Conservation (phyloP, 2,888 invertebrate genomes). For the Bombylius discolor region DNA sequence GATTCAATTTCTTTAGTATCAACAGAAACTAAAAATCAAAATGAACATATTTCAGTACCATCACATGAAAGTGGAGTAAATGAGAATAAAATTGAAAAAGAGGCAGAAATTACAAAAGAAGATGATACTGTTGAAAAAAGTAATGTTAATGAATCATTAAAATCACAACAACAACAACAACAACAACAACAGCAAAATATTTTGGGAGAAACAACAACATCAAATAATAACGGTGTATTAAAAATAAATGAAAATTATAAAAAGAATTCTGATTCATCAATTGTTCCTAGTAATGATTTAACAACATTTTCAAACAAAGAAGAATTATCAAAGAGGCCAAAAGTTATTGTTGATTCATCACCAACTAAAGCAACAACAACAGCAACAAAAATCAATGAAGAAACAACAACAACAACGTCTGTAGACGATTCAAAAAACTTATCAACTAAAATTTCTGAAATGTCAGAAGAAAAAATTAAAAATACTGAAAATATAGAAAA, state of each 20-base stretch:
- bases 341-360: conserved; percentile 16
- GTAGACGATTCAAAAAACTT: no score
- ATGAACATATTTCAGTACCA: no score
- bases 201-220: not conserved
- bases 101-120: no score
- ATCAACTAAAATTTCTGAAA: no score
- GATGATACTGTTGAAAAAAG: no score
- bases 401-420: no score
- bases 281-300: not conserved
- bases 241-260: conserved; percentile 15
- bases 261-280: not conserved
- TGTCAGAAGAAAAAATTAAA: not conserved
- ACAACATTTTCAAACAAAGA: not conserved
- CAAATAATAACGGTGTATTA: conserved; percentile 6
- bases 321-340: conserved; percentile 10
- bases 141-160: no score
- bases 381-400: no score
- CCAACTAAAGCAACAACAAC: conserved; percentile 28
- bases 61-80: no score
- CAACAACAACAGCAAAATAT: not conserved
- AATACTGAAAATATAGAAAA: not conserved
- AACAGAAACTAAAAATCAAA: no score
- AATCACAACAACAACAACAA: not conserved
- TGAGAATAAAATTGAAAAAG: no score
- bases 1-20: no score